Conservation (phyloP, 2,888 invertebrate genomes). For the Xestia ashworthii region DNA sequence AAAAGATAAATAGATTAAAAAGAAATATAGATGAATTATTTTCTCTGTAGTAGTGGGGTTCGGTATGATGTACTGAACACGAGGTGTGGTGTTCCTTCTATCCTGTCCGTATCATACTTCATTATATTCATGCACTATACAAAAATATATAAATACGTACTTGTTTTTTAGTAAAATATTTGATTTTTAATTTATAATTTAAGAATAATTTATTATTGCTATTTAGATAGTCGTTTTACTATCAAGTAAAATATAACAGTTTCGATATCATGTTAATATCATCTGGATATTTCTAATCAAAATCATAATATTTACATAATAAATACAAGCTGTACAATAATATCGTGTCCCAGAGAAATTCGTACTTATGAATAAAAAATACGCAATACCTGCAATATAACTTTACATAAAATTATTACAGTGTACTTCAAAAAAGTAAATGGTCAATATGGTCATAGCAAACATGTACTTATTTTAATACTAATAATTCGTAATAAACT, state of each 20-base stretch:
- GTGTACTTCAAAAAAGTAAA: slow-evolving; percentile 21
- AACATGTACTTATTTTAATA: slow-evolving; percentile 18
- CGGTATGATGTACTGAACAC: no score
- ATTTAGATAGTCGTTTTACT: background rate
- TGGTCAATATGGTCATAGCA: background rate
- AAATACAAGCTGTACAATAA: background rate
- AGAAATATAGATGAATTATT: no score
- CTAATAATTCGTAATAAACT: slow-evolving; percentile 7
- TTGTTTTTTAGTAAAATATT: slow-evolving; percentile 1
- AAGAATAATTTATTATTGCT: slow-evolving; percentile 31
- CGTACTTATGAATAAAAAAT: slow-evolving; percentile 22
- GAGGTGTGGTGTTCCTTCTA: no score
- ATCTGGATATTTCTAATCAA: background rate
- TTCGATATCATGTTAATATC: slow-evolving; percentile 22
- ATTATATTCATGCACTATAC: background rate
- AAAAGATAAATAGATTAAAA: no score
- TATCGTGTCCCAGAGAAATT: background rate
- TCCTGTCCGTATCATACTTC: background rate
- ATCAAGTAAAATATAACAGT: background rate
- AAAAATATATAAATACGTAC: slow-evolving; percentile 21
- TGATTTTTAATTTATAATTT: background rate
- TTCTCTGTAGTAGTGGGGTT: no score
- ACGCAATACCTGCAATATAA: background rate
- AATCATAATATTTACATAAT: background rate
- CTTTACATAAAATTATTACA: slow-evolving; percentile 2